phyloP scores from a whole-genome alignment of 1,140 invertebrate genomes.

The Harpegnathos saltator region DNA sequence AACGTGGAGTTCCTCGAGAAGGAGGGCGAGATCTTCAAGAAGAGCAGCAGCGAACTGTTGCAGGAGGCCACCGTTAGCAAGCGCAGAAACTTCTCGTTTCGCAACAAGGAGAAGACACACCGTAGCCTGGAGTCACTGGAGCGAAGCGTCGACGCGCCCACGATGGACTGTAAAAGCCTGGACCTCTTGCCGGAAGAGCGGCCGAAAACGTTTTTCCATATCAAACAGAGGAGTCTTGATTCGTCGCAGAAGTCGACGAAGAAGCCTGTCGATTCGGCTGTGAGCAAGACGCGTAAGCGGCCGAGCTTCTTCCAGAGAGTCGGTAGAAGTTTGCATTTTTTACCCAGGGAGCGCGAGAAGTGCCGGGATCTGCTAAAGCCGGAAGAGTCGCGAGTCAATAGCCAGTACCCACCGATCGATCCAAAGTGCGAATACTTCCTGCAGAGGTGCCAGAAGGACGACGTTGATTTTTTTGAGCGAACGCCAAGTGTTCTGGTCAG shows the following conservation, averaged over 20 bases:
- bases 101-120: constrained; percentile 72
- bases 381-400: constrained; percentile 54
- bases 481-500: not conserved
- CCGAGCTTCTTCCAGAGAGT: constrained; percentile 77
- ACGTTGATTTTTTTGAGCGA: constrained; percentile 73
- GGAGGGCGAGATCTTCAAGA: constrained; percentile 78
- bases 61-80: constrained; percentile 59
- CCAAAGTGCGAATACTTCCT: constrained; percentile 80
- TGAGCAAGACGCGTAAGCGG: constrained; percentile 71
- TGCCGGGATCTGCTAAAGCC: constrained; percentile 61
- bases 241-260: constrained; percentile 68
- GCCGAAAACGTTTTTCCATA: constrained; percentile 65
- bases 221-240: constrained; percentile 75
- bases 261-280: constrained; percentile 64
- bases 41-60: constrained; percentile 73
- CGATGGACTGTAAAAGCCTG: constrained; percentile 73
- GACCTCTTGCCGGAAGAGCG: constrained; percentile 71
- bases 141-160: constrained; percentile 59
- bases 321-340: constrained; percentile 77
- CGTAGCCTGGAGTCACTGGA: constrained; percentile 78
- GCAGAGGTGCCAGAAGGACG: constrained; percentile 64
- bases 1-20: constrained; percentile 76
- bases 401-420: constrained; percentile 62
- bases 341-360: constrained; percentile 73
- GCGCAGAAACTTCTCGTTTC: constrained; percentile 71